Base-by-base conservation (phyloP, 1,140 invertebrate species). In the Drosophila albomicans region DNA sequence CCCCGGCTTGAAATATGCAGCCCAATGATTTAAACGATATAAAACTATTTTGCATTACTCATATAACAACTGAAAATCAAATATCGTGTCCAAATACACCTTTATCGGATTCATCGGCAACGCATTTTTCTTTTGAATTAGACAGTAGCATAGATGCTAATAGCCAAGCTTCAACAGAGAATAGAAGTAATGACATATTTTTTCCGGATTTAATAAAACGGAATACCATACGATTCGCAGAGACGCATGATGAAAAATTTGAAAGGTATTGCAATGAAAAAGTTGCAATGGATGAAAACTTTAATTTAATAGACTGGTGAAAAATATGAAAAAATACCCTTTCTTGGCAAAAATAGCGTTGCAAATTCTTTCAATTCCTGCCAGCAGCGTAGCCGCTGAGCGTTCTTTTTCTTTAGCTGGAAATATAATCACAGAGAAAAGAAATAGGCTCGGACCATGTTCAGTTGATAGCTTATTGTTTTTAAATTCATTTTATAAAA, bases 1-100 rank as follows among this genome's bases (percentile, higher is more conserved):
- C 72, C 32, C 72, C 72, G 16, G 57, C 65, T 20, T 20, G 1
- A 8, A 38, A 28, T n/a, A 75, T 69, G 59, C 72, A 75, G 32
- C 10, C 10, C 8, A 43, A 64, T 51, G 59, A 63, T 2, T 10
- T 43, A 3, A 4, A 41, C 1, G 13, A 3, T 3, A 25, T 57
- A 57, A 57, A 57, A 11, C 8, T 20, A 0, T 57, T 41, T 15
- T 57, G 54, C 7, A 8, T 15, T 35, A 8, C n/a, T 35, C 7
- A 7, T 11, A 20, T 20, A 20, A 20, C 20, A 20, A 20, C 20
- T 20, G 20, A 20, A 20, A 20, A 20, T 20, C 20, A 20, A 20
- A 20, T 20, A 20, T 20, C 20, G 20, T 20, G 20, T 20, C 2
- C 20, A 3, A 20, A 20, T 20, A 3, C 20, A 20, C 3, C 20